Percentiles rank a stretch among this genome's conserved stretches.
Evolutionary conservation across 2,113 vertebrate genomes (phyloP).

Genomic region (Bucco capensis): DNA sequence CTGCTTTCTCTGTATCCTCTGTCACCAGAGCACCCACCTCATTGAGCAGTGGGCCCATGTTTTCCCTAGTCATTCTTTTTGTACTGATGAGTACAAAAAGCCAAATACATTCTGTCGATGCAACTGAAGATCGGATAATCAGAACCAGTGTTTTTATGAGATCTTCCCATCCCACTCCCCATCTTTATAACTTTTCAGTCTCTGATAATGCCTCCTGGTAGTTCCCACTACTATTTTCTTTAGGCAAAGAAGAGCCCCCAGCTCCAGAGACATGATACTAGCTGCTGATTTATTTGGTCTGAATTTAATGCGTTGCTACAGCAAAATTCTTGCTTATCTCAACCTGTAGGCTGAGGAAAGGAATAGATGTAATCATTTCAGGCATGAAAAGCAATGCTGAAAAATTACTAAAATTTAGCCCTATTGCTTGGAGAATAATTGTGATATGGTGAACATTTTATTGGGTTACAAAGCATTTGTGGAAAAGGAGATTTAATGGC

Average conservation of each 20-base stretch:
- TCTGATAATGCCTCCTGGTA: not conserved
- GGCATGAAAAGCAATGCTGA: constrained; percentile 46
- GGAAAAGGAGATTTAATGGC: constrained; percentile 47
- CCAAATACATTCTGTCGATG: not conserved
- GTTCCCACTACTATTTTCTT: not conserved
- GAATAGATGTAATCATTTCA: constrained; percentile 51
- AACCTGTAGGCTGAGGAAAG: constrained; percentile 41
- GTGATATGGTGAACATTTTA: constrained; percentile 48
- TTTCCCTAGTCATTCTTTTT: too few relatives aligned
- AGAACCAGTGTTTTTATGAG: not conserved
- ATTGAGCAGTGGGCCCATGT: too few relatives aligned
- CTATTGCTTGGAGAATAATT: constrained; percentile 59
- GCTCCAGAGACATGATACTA: constrained; percentile 29
- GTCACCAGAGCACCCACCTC: too few relatives aligned
- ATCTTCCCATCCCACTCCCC: not conserved
- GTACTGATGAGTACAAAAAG: too few relatives aligned
- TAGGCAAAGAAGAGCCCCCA: not conserved
- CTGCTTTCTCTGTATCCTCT: too few relatives aligned
- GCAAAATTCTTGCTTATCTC: constrained; percentile 52
- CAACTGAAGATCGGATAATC: not conserved
- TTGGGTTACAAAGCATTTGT: constrained; percentile 50
- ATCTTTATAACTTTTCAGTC: not conserved
- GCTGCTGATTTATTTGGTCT: constrained; percentile 56
- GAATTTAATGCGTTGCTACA: constrained; percentile 45
- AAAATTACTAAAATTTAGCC: constrained; percentile 62